Evolutionary conservation across 1,140 invertebrate species (phyloP), one percentile per base, ranked within the genome.

Genomic region (Aplysia californica): DNA sequence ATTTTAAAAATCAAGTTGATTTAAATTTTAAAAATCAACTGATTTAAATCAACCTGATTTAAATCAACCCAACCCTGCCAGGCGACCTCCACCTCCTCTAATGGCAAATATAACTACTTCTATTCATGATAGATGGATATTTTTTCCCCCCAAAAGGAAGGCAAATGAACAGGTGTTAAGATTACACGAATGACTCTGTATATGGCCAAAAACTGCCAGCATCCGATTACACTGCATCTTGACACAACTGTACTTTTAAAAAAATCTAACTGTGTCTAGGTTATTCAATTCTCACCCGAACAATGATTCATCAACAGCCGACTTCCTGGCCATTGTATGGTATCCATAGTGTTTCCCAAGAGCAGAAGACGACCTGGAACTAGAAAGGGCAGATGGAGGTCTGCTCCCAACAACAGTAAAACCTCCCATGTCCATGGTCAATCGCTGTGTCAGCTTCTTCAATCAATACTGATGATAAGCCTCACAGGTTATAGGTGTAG

Each of bases 281-380:
- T 50, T 50, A 50, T 50, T 50, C n/a, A 15, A n/a, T 50, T 15
- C n/a, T 50, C 35, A 75, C 72, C 72, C 18, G 26, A 75, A 75
- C 18, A 75, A 31, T 33, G 39, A 44, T 66, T 75, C 72, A 66
- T 75, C 72, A 15, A 75, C 72, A 35, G 41, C 44, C n/a, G 61
- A 75, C 29, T 41, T 41, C 33, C 3, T 29, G 26, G 72, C 59
- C 44, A 64, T 31, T 58, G 58, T 64, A 35, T 74, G 71, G 36
- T 74, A 74, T 0, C 72, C 72, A 41, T 69, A 6, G 23, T 75
- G 38, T 50, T 55, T 75, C 20, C 41, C 2, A 10, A 21, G 31
- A 33, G 71, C 35, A 15, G 72, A 75, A 6, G 5, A 3, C 18
- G 72, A 41, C 55, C 39, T 61, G 35, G 64, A 31, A 35, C 15